phyloP scores from a whole-genome alignment of 2,888 invertebrate genomes.

The Pachymerium ferrugineum region DNA sequence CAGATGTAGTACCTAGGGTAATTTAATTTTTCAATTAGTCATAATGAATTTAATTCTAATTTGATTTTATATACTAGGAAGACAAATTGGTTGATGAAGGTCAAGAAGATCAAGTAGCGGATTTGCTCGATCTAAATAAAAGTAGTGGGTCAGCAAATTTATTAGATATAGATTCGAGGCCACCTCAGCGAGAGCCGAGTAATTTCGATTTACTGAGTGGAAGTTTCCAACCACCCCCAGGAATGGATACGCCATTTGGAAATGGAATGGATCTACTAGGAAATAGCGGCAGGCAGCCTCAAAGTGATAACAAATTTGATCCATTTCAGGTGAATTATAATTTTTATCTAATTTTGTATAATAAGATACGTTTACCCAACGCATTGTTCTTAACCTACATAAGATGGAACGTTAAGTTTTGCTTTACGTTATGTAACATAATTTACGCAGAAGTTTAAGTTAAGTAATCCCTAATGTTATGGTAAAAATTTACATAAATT shows the following conservation, averaged over 20 bases:
- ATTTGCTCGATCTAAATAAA: constrained; percentile 33
- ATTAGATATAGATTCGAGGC: constrained; percentile 31
- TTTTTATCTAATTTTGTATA: not conserved
- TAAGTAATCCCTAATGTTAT: too few species aligned
- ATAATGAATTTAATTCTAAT: not conserved
- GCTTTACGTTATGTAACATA: too few species aligned
- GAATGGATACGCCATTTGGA: not conserved
- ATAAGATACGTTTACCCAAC: not conserved
- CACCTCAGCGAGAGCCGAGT: constrained; percentile 31
- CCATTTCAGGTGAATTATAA: not conserved
- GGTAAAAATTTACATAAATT: too few species aligned
- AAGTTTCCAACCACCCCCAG: not conserved
- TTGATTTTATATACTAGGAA: not conserved
- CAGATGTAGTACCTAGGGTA: not conserved
- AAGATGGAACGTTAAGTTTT: too few species aligned
- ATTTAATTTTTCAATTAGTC: not conserved
- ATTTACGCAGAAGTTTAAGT: too few species aligned
- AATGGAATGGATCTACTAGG: constrained; percentile 35
- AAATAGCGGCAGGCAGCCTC: not conserved
- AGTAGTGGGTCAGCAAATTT: not conserved
- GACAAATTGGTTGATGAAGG: not conserved
- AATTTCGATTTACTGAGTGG: constrained; percentile 36
- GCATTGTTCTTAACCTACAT: too few species aligned
- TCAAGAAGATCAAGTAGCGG: constrained; percentile 27
- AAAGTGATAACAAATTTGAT: not conserved